Conservation (phyloP, 2,113 vertebrate genomes). For the Archilochus colubris region DNA sequence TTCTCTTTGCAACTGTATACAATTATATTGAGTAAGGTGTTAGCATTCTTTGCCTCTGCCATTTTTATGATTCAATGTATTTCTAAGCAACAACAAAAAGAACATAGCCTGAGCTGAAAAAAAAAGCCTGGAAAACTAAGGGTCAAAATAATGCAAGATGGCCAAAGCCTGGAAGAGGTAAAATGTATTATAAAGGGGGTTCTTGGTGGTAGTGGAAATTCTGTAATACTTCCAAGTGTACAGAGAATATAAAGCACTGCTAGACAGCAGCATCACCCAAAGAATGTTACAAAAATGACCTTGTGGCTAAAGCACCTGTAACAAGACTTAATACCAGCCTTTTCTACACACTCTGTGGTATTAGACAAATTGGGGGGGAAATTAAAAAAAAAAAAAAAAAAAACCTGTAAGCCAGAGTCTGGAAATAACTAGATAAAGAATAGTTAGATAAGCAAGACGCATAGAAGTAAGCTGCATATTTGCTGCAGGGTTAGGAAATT, state of each 20-base stretch:
- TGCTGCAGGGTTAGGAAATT: constrained; percentile 4
- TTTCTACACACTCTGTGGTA: not conserved
- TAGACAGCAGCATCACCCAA: not conserved
- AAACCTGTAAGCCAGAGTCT: not conserved
- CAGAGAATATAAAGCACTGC: not conserved
- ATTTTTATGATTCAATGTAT: not conserved
- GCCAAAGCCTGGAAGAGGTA: not conserved
- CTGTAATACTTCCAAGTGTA: not conserved
- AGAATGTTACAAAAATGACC: not conserved
- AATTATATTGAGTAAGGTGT: not conserved
- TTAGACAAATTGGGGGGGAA: not conserved
- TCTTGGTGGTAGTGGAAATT: not conserved
- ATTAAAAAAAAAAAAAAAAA: not conserved
- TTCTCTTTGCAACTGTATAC: not conserved
- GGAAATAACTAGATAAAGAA: not conserved
- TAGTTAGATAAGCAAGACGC: not conserved
- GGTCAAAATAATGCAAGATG: not conserved
- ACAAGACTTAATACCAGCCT: not conserved
- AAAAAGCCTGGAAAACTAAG: not conserved
- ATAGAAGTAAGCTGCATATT: not conserved
- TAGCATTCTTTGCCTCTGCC: not conserved
- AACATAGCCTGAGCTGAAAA: not conserved
- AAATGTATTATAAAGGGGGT: not conserved
- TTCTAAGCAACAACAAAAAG: not conserved
- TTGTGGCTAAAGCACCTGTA: not conserved